Evolutionary conservation across 2,797 vertebrate genomes (phyloP).

Genomic region (Manis crassicaudata): DNA sequence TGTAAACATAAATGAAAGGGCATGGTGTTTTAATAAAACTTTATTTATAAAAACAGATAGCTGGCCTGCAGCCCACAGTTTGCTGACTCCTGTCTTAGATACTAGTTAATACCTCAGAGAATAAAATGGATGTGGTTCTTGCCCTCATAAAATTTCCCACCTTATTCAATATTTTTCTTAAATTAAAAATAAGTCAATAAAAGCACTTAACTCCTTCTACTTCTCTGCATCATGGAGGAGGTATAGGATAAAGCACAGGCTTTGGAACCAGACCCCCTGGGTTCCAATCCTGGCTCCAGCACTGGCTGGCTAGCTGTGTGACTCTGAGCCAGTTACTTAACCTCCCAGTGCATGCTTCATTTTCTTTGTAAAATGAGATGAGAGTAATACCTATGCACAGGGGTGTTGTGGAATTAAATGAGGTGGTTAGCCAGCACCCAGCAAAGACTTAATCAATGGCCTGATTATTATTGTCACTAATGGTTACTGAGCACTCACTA

Average conservation of each 20-base stretch:
- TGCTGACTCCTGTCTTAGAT: not conserved
- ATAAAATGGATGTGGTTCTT: not conserved
- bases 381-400: too few relatives aligned
- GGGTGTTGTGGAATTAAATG: not conserved
- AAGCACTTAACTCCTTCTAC: not conserved
- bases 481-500: not conserved
- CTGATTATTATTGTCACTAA: not conserved
- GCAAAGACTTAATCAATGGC: not conserved
- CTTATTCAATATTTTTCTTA: not conserved
- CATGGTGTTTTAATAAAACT: not conserved
- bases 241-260: too few relatives aligned
- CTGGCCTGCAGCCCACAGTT: not conserved
- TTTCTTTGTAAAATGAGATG: not conserved
- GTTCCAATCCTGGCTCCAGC: not conserved
- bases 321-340: not conserved
- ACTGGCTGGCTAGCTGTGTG: not conserved
- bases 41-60: not conserved
- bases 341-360: not conserved
- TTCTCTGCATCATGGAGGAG: not conserved
- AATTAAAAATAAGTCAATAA: not conserved
- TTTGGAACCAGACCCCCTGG: not conserved
- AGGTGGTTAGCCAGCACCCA: not conserved
- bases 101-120: not conserved
- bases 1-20: not conserved
- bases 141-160: not conserved